Evolutionary conservation across 2,797 vertebrate genomes (phyloP).

Genomic region (Apogon talboti): DNA sequence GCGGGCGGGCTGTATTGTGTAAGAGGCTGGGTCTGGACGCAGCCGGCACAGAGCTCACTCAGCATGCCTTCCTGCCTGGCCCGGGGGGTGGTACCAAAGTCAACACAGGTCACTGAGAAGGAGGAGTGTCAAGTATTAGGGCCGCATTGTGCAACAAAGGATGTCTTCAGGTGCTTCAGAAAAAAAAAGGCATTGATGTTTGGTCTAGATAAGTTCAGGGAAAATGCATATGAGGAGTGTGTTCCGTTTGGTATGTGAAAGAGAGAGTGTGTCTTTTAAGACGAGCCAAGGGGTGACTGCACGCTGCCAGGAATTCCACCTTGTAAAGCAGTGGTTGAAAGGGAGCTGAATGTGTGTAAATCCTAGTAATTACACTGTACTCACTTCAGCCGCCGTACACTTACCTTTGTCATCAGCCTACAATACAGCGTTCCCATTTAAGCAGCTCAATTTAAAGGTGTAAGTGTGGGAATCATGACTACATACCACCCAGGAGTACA

Average conservation of each 20-base stretch:
- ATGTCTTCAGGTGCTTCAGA: conserved; percentile 30
- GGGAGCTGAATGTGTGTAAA: no score
- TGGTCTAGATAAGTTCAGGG: conserved; percentile 1
- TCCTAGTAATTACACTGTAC: conserved; percentile 64
- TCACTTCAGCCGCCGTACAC: conserved; percentile 48
- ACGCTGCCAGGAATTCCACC: conserved; percentile 64
- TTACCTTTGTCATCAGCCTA: conserved; percentile 54
- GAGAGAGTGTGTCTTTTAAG: conserved; percentile 36
- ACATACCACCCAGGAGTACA: conserved; percentile 42
- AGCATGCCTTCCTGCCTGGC: conserved; percentile 80
- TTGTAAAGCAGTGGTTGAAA: conserved; percentile 57
- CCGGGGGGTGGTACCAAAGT: conserved; percentile 76
- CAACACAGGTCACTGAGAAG: conserved; percentile 72
- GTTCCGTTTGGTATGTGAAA: conserved; percentile 3
- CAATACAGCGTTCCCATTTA: conserved; percentile 40
- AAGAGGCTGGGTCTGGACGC: conserved; percentile 83
- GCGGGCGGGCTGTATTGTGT: conserved; percentile 79
- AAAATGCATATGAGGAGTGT: conserved; percentile 1
- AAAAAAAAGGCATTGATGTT: conserved; percentile 1
- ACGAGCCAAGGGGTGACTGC: conserved; percentile 30
- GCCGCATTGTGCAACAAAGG: conserved; percentile 37
- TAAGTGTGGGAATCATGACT: conserved; percentile 24
- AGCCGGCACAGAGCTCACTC: conserved; percentile 77
- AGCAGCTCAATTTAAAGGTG: conserved; percentile 46
- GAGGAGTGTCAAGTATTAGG: conserved; percentile 43